Base-by-base conservation (phyloP, 1,140 invertebrate genomes). In the Leptoteleia sp. region DNA sequence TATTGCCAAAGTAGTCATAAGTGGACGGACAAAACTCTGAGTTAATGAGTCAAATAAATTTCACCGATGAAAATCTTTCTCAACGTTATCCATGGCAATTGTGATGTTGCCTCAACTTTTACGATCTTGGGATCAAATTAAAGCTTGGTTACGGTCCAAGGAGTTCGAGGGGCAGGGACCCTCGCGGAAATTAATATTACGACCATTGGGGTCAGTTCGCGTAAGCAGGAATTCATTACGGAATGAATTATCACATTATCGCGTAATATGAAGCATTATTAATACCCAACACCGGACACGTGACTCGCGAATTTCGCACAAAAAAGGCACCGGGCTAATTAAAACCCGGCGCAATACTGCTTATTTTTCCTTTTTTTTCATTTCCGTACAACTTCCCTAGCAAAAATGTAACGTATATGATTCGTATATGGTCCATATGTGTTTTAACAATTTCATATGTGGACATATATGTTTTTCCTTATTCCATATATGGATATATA, bases 101-200 rank as follows among this genome's bases (percentile, higher is more conserved):
- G 71, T 73, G 65, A 81, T 65, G 62, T 70, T 50, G 48, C 29
- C 11, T 64, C 38, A 37, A 77, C 54, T 80, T 83, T 82, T 82
- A 82, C 67, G 76, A 81, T 59, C 70, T 76, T 57, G 42, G 72
- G 72, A 83, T 81, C 68, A 77, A 81, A 83, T 82, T 81, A 82
- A 79, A 80, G 72, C 76, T 78, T 59, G 57, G 75, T 83, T 80
- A 81, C 68, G 67, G 77, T 79, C 47, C 54, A 54, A 61, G 45
- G 57, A 57, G 16, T 25, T 45, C 62, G 52, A 61, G 48, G 42
- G 48, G 42, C n/a, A 15, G 29, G 59, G 43, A 72, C 62, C 73
- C 57, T 64, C 43, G 52, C 52, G 38, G 65, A 80, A 76, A 80
- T 79, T 76, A 81, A 76, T 79, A 79, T 76, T 65, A 76, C 55